These are phyloP conservation scores for Aramus guarauna DNA, from an alignment of 2,113 vertebrate genomes.

Conservation along the genomic window DNA sequence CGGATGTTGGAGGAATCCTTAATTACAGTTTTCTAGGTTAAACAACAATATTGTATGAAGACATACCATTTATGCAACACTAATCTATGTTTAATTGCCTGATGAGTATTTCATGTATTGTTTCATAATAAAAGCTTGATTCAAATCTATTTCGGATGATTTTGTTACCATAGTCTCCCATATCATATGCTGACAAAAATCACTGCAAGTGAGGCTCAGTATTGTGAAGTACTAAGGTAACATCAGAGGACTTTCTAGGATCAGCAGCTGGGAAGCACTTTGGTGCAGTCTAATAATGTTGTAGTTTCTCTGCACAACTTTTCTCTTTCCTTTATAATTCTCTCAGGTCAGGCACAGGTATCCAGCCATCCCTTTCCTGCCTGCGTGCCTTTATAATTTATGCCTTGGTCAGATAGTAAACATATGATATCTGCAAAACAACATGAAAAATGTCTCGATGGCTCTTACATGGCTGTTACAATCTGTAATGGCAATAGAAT, in stretches of 20 bases:
- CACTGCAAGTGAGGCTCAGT: neutral
- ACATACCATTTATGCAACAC: neutral
- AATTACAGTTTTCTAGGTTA: neutral
- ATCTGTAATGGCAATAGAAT: neutral
- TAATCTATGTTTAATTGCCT: neutral
- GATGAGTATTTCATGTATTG: neutral
- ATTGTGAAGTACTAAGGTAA: neutral
- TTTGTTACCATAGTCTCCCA: neutral
- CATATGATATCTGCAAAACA: neutral
- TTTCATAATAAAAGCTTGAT: constrained; percentile 43
- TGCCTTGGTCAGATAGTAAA: neutral
- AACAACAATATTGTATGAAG: neutral
- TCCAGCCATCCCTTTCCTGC: neutral
- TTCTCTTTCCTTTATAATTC: neutral
- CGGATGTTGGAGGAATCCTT: neutral
- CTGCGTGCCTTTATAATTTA: neutral
- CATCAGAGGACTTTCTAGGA: neutral
- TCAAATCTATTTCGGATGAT: neutral
- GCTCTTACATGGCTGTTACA: neutral
- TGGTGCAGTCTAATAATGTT: neutral
- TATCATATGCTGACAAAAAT: neutral
- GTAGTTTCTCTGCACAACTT: neutral
- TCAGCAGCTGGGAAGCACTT: neutral
- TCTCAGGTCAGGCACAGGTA: neutral
- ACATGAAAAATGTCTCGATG: neutral